Evolutionary conservation across 2,888 invertebrate species (phyloP).

Genomic region (Acanthacorydalis orientalis): DNA sequence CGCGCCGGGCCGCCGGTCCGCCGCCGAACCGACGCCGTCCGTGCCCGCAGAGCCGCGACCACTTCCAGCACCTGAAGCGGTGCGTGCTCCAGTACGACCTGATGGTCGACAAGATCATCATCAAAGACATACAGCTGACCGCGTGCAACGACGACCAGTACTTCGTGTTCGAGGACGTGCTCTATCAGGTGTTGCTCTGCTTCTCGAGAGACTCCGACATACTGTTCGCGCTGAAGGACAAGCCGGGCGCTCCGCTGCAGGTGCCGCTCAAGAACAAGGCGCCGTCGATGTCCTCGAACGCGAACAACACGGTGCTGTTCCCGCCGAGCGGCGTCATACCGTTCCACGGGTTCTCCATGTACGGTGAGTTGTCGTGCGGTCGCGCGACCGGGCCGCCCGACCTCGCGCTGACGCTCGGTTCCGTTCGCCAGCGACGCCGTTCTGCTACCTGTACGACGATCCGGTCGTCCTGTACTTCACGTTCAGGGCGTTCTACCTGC

Average conservation of each 20-base stretch:
- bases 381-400: not conserved
- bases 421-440: conserved; percentile 64
- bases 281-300: conserved; percentile 25
- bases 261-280: conserved; percentile 59
- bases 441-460: conserved; percentile 85
- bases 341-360: conserved; percentile 96
- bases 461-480: conserved; percentile 75
- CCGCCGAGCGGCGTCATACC: conserved; percentile 93
- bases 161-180: conserved; percentile 90
- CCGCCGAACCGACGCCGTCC: too few relatives aligned
- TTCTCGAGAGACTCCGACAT: conserved; percentile 81
- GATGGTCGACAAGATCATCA: conserved; percentile 84
- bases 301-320: conserved; percentile 56
- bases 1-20: conserved; percentile 39
- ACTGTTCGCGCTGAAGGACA: conserved; percentile 46
- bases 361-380: conserved; percentile 64
- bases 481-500: conserved; percentile 77
- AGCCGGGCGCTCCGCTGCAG: conserved; percentile 46
- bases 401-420: too few relatives aligned
- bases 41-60: conserved; percentile 40
- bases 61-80: conserved; percentile 67
- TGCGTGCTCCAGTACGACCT: conserved; percentile 77
- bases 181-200: conserved; percentile 74
- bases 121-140: conserved; percentile 90
- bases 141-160: conserved; percentile 96